Conservation (phyloP, 1,140 invertebrate genomes). For the Araneus ventricosus region DNA sequence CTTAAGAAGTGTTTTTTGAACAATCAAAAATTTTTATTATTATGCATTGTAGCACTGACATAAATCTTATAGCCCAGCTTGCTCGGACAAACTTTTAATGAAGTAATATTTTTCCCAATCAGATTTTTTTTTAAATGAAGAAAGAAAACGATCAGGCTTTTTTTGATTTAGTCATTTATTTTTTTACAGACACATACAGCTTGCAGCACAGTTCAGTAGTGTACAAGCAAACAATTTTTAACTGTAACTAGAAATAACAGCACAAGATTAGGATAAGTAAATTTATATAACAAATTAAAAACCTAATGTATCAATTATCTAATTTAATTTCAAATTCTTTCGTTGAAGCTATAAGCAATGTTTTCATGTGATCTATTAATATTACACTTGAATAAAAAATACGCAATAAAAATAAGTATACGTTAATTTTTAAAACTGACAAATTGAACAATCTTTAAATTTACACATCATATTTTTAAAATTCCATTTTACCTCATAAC, state of each 20-base stretch:
- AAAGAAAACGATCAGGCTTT: constrained; percentile 31
- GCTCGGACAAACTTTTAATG: background rate
- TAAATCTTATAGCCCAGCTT: background rate
- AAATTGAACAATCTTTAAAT: background rate
- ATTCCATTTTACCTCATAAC: background rate
- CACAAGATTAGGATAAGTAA: constrained; percentile 29
- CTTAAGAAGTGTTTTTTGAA: background rate
- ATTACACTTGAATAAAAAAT: background rate
- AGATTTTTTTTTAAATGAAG: background rate
- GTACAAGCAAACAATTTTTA: constrained; percentile 71
- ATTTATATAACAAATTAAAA: constrained; percentile 45
- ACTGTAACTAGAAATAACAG: constrained; percentile 71
- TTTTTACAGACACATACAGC: constrained; percentile 72
- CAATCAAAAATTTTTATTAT: background rate
- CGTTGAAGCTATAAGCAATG: constrained; percentile 24
- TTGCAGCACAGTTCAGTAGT: constrained; percentile 64
- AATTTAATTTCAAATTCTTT: constrained; percentile 13
- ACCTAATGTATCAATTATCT: constrained; percentile 43
- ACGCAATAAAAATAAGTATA: constrained; percentile 2
- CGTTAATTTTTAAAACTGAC: background rate
- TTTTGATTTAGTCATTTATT: constrained; percentile 74
- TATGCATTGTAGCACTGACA: background rate
- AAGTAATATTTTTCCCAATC: background rate
- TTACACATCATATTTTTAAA: constrained; percentile 7
- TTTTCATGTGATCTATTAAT: constrained; percentile 10